Evolutionary conservation across 1,140 invertebrate species (phyloP).

Genomic region (Calephelis nemesis): DNA sequence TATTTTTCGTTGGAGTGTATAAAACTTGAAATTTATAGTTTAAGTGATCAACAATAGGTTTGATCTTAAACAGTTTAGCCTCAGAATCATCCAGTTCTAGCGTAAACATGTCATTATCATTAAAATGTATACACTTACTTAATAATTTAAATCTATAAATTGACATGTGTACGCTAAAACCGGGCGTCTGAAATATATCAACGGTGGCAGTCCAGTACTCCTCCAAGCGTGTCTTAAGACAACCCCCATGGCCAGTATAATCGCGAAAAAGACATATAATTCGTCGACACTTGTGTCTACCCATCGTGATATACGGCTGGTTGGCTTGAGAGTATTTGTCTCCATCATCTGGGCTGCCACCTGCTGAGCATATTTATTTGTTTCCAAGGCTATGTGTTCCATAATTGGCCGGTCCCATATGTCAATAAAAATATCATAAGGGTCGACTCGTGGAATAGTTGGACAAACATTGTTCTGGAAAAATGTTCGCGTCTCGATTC

Average conservation of each 20-base stretch:
- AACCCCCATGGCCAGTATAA: slow-evolving; percentile 32
- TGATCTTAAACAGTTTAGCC: slow-evolving; percentile 35
- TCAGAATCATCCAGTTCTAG: neutral
- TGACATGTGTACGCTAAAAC: slow-evolving; percentile 27
- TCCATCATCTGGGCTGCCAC: slow-evolving; percentile 17
- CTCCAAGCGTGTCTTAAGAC: slow-evolving; percentile 25
- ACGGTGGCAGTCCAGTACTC: slow-evolving; percentile 27
- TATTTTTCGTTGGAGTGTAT: slow-evolving; percentile 31
- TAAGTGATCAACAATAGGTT: slow-evolving; percentile 32
- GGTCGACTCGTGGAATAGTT: slow-evolving; percentile 9
- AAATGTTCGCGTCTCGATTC: neutral
- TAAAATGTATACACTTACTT: slow-evolving; percentile 33
- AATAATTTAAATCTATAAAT: slow-evolving; percentile 26
- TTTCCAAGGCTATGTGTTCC: slow-evolving; percentile 27
- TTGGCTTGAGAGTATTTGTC: slow-evolving; percentile 5
- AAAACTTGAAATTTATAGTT: slow-evolving; percentile 31
- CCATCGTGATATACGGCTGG: slow-evolving; percentile 28
- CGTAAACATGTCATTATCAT: slow-evolving; percentile 21
- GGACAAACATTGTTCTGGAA: slow-evolving; percentile 14
- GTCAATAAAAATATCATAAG: slow-evolving; percentile 23
- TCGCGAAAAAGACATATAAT: slow-evolving; percentile 29
- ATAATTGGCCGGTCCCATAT: slow-evolving; percentile 33
- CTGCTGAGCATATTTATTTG: slow-evolving; percentile 34
- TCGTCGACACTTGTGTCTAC: slow-evolving; percentile 30
- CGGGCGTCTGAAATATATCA: slow-evolving; percentile 31